A percentile compares a stretch with the other conserved stretches of the same genome.
phyloP scores from a whole-genome alignment of 1,140 invertebrate species.

The Eulimnadia texana region DNA sequence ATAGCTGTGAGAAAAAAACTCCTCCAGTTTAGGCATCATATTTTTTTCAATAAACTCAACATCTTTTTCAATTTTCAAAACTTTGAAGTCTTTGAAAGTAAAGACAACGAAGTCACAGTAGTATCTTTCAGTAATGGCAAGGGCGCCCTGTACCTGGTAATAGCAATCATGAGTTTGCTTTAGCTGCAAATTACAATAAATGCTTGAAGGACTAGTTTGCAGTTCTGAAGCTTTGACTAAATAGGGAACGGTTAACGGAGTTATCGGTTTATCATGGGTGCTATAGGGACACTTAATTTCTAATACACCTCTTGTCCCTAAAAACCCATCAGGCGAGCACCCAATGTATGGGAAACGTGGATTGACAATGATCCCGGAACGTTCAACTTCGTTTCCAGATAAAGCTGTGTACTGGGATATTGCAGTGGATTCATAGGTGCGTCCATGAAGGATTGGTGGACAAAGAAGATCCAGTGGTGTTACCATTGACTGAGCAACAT shows the following conservation, averaged over 20 bases:
- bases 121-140: background rate
- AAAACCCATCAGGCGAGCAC: constrained; percentile 18
- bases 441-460: background rate
- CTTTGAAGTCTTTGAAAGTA: background rate
- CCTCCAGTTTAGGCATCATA: background rate
- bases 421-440: constrained; percentile 10
- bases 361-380: constrained; percentile 18
- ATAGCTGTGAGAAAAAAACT: background rate
- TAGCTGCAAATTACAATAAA: background rate
- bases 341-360: constrained; percentile 14
- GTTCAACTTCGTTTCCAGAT: constrained; percentile 2
- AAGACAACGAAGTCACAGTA: background rate
- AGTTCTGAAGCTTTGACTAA: background rate
- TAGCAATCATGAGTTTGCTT: too few species aligned
- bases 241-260: background rate
- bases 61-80: background rate
- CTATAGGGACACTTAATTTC: constrained; percentile 20
- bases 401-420: background rate
- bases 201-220: background rate
- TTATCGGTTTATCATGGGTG: background rate
- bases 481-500: background rate
- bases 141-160: background rate
- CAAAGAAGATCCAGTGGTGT: background rate
- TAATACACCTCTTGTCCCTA: constrained; percentile 17
- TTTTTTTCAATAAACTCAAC: background rate